Base-by-base conservation (phyloP, 2,113 vertebrate genomes). In the Lophotis ruficrista region DNA sequence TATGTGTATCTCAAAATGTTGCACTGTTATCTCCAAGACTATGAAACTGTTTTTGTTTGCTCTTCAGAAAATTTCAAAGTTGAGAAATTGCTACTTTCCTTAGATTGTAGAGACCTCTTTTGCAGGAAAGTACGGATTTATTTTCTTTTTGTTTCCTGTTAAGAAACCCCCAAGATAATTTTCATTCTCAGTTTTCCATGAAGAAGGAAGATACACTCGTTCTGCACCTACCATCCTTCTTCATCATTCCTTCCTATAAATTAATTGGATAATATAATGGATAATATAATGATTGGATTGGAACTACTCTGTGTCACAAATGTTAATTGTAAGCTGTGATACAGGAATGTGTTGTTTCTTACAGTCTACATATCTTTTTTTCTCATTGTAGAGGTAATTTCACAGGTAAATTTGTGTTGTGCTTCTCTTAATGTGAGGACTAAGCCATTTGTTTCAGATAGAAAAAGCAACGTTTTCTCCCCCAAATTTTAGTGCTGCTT, bases 361-460 rank as follows among this genome's bases (percentile, higher is more conserved):
- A 72, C 30, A 82, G 18, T 47, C 15, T 8, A 45, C 18, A 3
- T 45, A 25, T 1, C n/a, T 83, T 83, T 90, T 90, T 90, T 83
- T 65, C 18, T 90, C 9, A 89, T 92, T 70, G 33, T 21, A 38
- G 73, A 61, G 50, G 23, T 48, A 72, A 58, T 87, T 93, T 81
- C 33, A 48, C 45, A 71, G 80, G 72, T 95, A 68, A 64, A 87
- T 71, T 43, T 71, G 57, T 87, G 35, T 23, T 38, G 10, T 95
- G 12, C 53, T 61, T 76, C 7, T 57, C 15, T 66, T 89, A 84
- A 56, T 51, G 33, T 53, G 30, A 75, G 48, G 33, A 41, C 33
- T 51, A 75, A 79, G 30, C 43, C n/a, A 35, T 84, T 89, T 81
- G 31, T 71, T 91, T 83, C 47, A 48, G 37, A 73, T 38, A 87